These are phyloP conservation scores for Agriopis leucophaearia DNA, from an alignment of 2,888 invertebrate genomes.

Conservation along the genomic window DNA sequence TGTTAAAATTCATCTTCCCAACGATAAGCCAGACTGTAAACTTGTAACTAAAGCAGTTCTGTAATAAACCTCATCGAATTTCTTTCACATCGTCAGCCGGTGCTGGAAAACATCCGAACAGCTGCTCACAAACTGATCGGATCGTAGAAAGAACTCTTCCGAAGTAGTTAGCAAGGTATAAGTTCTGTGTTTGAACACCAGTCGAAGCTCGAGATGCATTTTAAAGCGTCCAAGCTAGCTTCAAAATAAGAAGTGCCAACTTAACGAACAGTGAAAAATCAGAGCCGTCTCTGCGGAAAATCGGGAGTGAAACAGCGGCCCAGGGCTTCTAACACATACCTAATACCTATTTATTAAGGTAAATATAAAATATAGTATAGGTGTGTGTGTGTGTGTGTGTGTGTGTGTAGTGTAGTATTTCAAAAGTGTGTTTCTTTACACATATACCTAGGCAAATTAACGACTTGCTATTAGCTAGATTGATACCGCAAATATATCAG, in stretches of 20 bases:
- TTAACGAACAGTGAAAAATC: conserved; percentile 31
- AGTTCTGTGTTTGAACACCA: conserved; percentile 71
- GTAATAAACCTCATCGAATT: conserved; percentile 42
- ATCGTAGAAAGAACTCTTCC: conserved; percentile 60
- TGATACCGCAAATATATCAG: conserved; percentile 43
- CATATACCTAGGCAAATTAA: not conserved
- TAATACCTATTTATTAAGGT: no score
- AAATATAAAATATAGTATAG: no score
- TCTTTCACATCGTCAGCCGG: conserved; percentile 33
- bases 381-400: no score
- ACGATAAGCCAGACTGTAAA: not conserved
- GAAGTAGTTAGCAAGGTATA: conserved; percentile 70
- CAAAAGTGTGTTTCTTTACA: not conserved
- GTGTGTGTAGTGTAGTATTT: no score
- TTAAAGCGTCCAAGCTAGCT: conserved; percentile 57
- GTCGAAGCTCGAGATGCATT: conserved; percentile 62
- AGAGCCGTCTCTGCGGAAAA: conserved; percentile 1
- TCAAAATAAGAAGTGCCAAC: conserved; percentile 44
- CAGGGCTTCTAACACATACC: no score
- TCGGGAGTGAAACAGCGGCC: no score
- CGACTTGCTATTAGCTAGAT: conserved; percentile 21
- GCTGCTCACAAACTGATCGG: conserved; percentile 63
- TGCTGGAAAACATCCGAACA: conserved; percentile 50
- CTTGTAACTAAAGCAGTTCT: conserved; percentile 27
- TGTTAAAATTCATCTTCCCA: not conserved